These are phyloP conservation scores for Sinohyriopsis cumingii DNA, from an alignment of 2,888 invertebrate genomes.

Conservation along the genomic window DNA sequence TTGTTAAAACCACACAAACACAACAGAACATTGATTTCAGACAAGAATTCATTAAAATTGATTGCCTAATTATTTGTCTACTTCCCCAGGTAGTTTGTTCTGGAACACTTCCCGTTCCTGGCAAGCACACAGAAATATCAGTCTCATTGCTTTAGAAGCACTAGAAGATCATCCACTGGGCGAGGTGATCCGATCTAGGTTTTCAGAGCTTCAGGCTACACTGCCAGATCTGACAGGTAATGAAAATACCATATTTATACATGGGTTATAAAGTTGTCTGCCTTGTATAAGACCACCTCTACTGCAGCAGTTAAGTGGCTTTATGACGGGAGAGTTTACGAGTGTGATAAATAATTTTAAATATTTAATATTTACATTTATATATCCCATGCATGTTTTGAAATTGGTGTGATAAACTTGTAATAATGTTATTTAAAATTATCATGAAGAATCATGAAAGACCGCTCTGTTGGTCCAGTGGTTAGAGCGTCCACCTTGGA, in stretches of 20 bases:
- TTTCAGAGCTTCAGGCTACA: constrained; percentile 19
- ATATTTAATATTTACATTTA: too few species aligned
- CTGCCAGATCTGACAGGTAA: constrained; percentile 37
- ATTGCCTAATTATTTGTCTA: neutral
- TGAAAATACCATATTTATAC: neutral
- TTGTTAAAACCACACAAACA: too few species aligned
- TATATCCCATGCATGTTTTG: too few species aligned
- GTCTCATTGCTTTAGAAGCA: constrained; percentile 51
- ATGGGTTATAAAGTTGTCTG: neutral
- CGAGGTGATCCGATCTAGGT: constrained; percentile 28
- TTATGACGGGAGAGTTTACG: too few species aligned
- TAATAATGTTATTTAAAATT: too few species aligned
- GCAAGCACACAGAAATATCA: constrained; percentile 60
- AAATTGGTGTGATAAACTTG: too few species aligned
- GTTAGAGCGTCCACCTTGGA: too few species aligned
- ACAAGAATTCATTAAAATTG: too few species aligned
- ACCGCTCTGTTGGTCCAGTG: too few species aligned
- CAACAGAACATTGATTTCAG: too few species aligned
- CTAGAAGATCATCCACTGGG: constrained; percentile 52
- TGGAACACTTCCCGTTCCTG: constrained; percentile 52
- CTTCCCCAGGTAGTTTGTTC: constrained; percentile 38
- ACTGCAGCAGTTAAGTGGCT: neutral
- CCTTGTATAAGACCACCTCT: neutral
- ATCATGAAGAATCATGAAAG: too few species aligned
- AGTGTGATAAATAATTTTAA: too few species aligned